Evolutionary conservation across 2,113 vertebrate species (phyloP).

Genomic region (Anolis carolinensis): DNA sequence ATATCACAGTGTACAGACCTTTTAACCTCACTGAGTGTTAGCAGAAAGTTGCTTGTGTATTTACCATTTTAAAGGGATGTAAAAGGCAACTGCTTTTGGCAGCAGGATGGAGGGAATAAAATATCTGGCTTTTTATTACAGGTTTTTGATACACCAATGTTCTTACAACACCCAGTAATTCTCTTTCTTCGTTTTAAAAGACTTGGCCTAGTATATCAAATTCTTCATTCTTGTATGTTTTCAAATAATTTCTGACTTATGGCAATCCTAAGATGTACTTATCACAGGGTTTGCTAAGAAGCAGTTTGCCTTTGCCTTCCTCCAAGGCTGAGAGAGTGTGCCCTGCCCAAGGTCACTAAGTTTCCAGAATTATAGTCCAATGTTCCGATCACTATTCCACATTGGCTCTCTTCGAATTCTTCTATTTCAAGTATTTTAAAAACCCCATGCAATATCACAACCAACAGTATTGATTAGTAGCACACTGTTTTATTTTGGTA

Average conservation of each 20-base stretch:
- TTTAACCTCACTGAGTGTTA: rapidly evolving
- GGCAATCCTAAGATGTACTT: too few relatives aligned
- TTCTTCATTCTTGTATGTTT: too few relatives aligned
- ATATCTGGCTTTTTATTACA: not conserved
- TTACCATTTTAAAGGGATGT: not conserved
- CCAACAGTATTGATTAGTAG: not conserved
- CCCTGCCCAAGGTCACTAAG: too few relatives aligned
- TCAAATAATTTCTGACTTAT: too few relatives aligned
- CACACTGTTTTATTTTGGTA: not conserved
- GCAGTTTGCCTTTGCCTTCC: too few relatives aligned
- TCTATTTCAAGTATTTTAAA: not conserved
- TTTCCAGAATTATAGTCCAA: too few relatives aligned
- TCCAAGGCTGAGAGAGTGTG: too few relatives aligned
- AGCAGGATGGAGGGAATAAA: not conserved
- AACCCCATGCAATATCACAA: not conserved
- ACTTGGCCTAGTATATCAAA: not conserved
- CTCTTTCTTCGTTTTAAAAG: not conserved
- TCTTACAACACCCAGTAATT: slow-evolving; percentile 9
- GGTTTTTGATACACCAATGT: not conserved
- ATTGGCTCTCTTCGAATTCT: not conserved
- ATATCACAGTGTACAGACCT: not conserved
- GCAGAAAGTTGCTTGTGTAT: rapidly evolving
- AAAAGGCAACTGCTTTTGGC: not conserved
- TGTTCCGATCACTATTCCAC: too few relatives aligned
- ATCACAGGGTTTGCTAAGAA: too few relatives aligned